A percentile compares a stretch with the other conserved stretches of the same genome.
Conservation (phyloP, 1,140 invertebrate species). For the Trachymyrmex cornetzi region DNA sequence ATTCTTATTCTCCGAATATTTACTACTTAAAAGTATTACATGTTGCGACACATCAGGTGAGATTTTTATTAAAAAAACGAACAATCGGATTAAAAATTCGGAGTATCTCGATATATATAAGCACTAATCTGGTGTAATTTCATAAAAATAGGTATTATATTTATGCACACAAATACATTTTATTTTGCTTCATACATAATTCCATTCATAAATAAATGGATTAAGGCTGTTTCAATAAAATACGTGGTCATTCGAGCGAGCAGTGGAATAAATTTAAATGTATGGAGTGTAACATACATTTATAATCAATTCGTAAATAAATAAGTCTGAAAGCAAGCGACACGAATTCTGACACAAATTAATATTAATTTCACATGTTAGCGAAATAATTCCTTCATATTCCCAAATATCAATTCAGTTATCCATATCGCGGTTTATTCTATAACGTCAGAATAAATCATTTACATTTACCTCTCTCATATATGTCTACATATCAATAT, state of each 20-base stretch:
- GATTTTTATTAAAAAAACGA: neutral
- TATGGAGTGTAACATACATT: neutral
- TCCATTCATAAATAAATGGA: slow-evolving; percentile 7
- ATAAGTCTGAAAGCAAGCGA: neutral
- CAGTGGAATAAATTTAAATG: neutral
- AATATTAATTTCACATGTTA: neutral
- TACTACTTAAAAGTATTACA: neutral
- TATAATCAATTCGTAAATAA: slow-evolving; percentile 15
- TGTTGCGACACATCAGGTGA: neutral
- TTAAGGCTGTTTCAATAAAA: slow-evolving; percentile 14
- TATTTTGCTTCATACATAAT: neutral
- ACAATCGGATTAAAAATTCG: neutral
- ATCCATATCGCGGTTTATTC: neutral
- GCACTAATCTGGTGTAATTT: neutral
- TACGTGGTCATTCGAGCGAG: neutral
- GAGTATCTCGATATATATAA: neutral
- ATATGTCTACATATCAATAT: neutral
- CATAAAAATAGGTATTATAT: neutral
- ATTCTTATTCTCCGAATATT: neutral
- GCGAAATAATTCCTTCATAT: neutral
- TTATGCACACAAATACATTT: neutral
- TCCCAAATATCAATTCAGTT: neutral
- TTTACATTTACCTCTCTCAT: neutral
- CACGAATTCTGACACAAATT: slow-evolving; percentile 1
- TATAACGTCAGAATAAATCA: neutral